Base-by-base conservation (phyloP, 2,113 vertebrate species). In the Procavia capensis region DNA sequence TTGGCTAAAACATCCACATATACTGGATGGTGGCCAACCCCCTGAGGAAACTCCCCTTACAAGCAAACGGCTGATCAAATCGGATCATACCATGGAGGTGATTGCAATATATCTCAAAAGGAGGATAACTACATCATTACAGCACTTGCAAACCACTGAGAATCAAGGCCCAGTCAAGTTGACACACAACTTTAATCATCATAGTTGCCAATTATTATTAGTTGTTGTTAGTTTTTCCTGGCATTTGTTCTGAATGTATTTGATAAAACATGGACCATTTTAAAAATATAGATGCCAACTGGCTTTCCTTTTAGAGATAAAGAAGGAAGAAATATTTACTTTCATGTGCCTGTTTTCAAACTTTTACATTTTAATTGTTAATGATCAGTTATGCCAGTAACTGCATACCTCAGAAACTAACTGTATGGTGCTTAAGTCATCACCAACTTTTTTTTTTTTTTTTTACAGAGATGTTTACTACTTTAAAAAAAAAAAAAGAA, bases 181-280 rank as follows among this genome's bases (percentile, higher is more conserved):
- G 50, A 54, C 50, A 54, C 50, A 54, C 47, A 50, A 50, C 50
- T 16, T 54, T 54, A 54, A 54, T 54, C 50, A 54, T 54, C 50
- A 54, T 54, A 54, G 50, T 54, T 54, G 34, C 39, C 81, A 92
- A 16, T 70, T 74, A 54, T 45, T 86, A 43, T 81, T 83, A 17
- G 16, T 20, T 78, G 19, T 75, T n/a, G 16, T 20, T 78, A 20
- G 68, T n/a, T 72, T 45, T 86, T 78, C 29, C 43, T 82, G 27
- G 39, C 36, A 76, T 91, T 90, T 76, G 31, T 89, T 96, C 29
- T 9, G 83, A 91, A 76, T 76, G 31, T 84, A 20, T 72, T 94
- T 76, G 41, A 72, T 80, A 84, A 50, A 88, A 50, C 61, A 14
- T 88, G 31, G 19, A 31, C 5, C 50, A 24, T 90, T 84, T 24